Percentiles rank a stretch among this genome's conserved stretches.
Evolutionary conservation across 2,797 vertebrate species (phyloP).

Genomic region (Cichlasoma orientale): DNA sequence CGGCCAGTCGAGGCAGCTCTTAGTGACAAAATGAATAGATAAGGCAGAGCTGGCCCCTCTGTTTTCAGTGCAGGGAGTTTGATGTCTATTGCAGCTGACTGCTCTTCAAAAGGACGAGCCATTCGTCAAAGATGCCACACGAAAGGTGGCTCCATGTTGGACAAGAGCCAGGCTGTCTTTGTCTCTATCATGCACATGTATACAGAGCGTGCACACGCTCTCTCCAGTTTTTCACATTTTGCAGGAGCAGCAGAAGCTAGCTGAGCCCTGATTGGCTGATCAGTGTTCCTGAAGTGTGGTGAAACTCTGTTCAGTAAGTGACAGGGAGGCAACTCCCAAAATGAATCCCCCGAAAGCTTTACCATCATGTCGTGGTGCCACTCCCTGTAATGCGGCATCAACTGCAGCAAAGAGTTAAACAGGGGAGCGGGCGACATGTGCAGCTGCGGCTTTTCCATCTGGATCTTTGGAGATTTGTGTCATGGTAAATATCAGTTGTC

Average conservation of each 20-base stretch:
- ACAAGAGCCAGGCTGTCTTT: conserved; percentile 40
- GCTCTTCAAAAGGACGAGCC: conserved; percentile 81
- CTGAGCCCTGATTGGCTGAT: conserved; percentile 57
- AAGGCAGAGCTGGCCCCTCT: conserved; percentile 65
- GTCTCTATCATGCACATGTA: conserved; percentile 12
- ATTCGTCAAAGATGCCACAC: conserved; percentile 76
- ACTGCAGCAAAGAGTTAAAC: conserved; percentile 29
- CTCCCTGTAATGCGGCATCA: conserved; percentile 42
- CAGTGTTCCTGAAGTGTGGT: conserved; percentile 29
- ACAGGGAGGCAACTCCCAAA: conserved; percentile 31
- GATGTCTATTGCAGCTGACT: conserved; percentile 79
- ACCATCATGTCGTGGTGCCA: conserved; percentile 35
- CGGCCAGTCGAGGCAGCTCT: conserved; percentile 38
- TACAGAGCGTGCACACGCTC: conserved; percentile 13
- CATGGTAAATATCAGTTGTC: conserved; percentile 71
- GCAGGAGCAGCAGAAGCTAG: conserved; percentile 54
- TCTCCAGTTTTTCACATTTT: conserved; percentile 49
- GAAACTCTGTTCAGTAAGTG: conserved; percentile 27
- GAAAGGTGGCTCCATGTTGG: conserved; percentile 67
- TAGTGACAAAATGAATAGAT: conserved; percentile 64
- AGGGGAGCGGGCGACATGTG: conserved; percentile 60
- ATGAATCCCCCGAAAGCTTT: conserved; percentile 1
- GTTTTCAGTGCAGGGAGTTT: conserved; percentile 74
- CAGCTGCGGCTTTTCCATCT: conserved; percentile 75
- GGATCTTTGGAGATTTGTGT: conserved; percentile 75